Evolutionary conservation across 2,888 invertebrate species (phyloP).

Genomic region (Craniophora ligustri): DNA sequence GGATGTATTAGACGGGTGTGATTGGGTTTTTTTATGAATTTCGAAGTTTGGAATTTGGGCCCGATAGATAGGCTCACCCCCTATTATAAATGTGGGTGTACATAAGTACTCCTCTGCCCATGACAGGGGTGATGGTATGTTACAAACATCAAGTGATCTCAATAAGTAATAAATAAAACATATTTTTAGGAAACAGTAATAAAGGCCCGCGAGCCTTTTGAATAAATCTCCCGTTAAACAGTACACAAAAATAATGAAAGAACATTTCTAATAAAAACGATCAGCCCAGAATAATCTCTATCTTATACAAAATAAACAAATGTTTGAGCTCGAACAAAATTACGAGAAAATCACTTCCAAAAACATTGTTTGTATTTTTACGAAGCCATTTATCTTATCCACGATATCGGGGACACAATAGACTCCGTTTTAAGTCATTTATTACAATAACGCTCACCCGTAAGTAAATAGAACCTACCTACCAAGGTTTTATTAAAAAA

Average conservation of each 20-base stretch:
- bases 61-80: too few relatives aligned
- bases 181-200: too few relatives aligned
- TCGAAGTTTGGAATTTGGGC: too few relatives aligned
- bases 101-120: too few relatives aligned
- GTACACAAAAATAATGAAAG: not conserved
- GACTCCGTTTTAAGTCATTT: constrained; percentile 50
- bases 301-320: constrained; percentile 32
- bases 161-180: too few relatives aligned
- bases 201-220: too few relatives aligned
- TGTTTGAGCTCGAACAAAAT: constrained; percentile 40
- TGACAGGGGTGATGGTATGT: too few relatives aligned
- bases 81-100: too few relatives aligned
- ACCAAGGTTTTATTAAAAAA: constrained; percentile 36
- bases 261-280: constrained; percentile 13
- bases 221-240: not conserved
- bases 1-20: too few relatives aligned
- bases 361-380: constrained; percentile 40
- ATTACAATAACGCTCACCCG: constrained; percentile 48
- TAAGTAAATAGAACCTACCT: constrained; percentile 39
- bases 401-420: constrained; percentile 42
- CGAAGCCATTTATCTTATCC: constrained; percentile 49
- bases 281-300: constrained; percentile 20
- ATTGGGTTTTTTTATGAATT: too few relatives aligned
- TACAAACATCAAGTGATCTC: too few relatives aligned
- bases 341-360: constrained; percentile 40